phyloP scores from a whole-genome alignment of 2,113 vertebrate species.

The Lophotis ruficrista region DNA sequence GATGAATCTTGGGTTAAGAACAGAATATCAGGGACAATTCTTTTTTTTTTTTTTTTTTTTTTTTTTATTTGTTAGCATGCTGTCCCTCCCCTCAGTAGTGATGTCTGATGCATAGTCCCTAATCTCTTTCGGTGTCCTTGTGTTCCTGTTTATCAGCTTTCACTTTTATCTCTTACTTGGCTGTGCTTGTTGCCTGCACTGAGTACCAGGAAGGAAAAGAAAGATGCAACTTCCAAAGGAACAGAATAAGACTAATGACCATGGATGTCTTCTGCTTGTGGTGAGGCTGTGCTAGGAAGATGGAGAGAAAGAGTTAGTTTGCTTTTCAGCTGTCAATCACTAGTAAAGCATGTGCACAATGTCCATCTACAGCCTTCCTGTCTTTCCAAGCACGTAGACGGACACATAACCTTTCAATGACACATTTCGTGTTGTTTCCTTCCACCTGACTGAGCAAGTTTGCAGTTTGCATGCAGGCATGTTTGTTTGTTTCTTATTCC shows the following conservation, averaged over 20 bases:
- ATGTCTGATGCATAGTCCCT: background rate
- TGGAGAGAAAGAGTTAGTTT: background rate
- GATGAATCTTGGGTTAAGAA: background rate
- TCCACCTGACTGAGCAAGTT: background rate
- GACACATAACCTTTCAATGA: background rate
- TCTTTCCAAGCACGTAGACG: background rate
- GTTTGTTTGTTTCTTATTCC: background rate
- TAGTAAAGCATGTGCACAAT: background rate
- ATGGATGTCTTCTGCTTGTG: background rate
- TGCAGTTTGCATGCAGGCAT: background rate
- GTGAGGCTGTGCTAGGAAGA: background rate
- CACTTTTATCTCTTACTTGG: background rate
- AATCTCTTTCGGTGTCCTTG: background rate
- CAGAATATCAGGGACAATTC: background rate
- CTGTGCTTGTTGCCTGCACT: background rate
- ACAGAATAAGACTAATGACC: background rate
- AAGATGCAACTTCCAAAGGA: background rate
- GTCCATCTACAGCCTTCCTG: background rate
- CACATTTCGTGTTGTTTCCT: background rate
- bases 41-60: background rate
- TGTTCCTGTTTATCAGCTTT: conserved; percentile 22
- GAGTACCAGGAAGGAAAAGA: background rate
- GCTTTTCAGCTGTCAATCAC: background rate
- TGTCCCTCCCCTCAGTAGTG: background rate
- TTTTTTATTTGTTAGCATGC: background rate